A percentile compares a stretch with the other conserved stretches of the same genome.
These are phyloP conservation scores for Colletes gigas DNA, from an alignment of 1,140 invertebrate species.

Conservation along the genomic window DNA sequence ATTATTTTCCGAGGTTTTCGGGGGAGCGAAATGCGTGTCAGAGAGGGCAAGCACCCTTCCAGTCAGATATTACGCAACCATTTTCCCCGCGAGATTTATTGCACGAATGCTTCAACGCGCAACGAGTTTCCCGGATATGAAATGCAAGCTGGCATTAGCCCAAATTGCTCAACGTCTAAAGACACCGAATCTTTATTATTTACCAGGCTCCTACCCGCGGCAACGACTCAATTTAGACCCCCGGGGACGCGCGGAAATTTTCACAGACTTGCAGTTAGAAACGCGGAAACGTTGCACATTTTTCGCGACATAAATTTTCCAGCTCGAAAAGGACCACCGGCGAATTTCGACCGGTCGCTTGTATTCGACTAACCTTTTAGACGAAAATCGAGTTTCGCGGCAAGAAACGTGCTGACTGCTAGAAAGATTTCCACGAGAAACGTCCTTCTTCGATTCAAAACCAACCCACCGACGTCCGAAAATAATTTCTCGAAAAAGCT, in stretches of 20 bases:
- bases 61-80: conserved; percentile 59
- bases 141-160: conserved; percentile 57
- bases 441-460: too few species aligned
- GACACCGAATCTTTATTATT: conserved; percentile 58
- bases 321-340: not conserved
- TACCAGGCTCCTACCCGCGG: conserved; percentile 31
- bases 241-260: conserved; percentile 21
- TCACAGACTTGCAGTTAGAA: not conserved
- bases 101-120: conserved; percentile 55
- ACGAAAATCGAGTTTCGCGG: not conserved
- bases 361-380: not conserved
- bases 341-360: conserved; percentile 2
- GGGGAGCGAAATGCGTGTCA: not conserved
- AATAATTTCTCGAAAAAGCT: too few species aligned
- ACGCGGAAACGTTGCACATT: conserved; percentile 1
- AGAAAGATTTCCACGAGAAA: not conserved
- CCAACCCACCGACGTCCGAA: too few species aligned
- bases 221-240: not conserved
- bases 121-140: conserved; percentile 52
- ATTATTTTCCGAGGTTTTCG: conserved; percentile 50
- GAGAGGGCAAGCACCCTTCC: not conserved
- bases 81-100: conserved; percentile 51
- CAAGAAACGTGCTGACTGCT: not conserved
- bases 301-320: conserved; percentile 28
- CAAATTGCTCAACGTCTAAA: conserved; percentile 56